Conservation (phyloP, 2,888 invertebrate genomes). For the Caenorhabditis sulstoni region DNA sequence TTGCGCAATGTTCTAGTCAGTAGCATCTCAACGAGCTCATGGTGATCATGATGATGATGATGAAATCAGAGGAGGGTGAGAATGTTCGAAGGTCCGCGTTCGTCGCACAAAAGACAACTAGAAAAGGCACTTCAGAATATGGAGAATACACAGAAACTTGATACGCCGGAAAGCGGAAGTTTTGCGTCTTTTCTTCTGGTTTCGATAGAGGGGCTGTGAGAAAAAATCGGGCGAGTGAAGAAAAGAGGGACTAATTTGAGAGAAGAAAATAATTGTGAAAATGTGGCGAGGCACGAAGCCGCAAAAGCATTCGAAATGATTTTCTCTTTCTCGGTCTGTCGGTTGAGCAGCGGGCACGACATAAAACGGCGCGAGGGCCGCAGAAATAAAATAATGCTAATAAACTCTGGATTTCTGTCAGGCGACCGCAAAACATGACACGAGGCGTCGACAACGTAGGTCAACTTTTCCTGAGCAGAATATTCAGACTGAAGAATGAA, state of each 20-base stretch:
- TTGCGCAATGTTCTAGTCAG: background rate
- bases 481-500: background rate
- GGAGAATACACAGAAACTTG: constrained; percentile 3
- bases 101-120: constrained; percentile 17
- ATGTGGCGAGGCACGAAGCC: background rate
- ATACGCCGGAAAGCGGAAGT: constrained; percentile 10
- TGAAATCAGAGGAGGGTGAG: constrained; percentile 35
- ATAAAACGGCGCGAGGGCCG: no score
- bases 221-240: background rate
- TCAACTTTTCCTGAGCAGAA: background rate
- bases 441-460: background rate
- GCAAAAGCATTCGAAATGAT: constrained; percentile 20
- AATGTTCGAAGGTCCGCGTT: constrained; percentile 10
- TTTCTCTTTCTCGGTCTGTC: background rate
- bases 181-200: constrained; percentile 3
- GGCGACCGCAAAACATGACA: constrained; percentile 25
- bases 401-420: constrained; percentile 42
- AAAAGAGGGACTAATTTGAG: constrained; percentile 6
- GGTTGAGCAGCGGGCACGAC: constrained; percentile 4
- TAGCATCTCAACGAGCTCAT: no score
- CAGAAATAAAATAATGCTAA: constrained; percentile 48
- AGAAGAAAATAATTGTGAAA: background rate
- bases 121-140: background rate
- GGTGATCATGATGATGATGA: constrained; percentile 21
- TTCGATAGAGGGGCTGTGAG: background rate